Conservation (phyloP, 2,113 vertebrate species). For the Onychostoma macrolepis region DNA sequence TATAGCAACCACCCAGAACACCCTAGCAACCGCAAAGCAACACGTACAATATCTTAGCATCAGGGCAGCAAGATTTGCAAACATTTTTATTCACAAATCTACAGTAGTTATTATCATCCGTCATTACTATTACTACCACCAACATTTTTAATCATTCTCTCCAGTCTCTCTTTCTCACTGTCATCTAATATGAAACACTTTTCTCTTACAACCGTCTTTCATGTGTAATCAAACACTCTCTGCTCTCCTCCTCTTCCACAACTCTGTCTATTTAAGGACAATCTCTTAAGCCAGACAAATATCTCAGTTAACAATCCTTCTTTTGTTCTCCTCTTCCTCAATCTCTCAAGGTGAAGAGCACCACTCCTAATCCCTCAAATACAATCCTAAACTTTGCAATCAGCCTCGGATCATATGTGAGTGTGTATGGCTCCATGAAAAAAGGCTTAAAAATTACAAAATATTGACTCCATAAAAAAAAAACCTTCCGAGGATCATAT, state of each 20-base stretch:
- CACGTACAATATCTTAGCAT: neutral
- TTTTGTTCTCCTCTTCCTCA: constrained; percentile 9
- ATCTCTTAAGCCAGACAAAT: neutral
- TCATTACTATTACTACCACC: neutral
- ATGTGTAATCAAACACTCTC: neutral
- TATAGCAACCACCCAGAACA: neutral
- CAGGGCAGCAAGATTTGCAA: neutral
- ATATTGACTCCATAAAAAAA: neutral
- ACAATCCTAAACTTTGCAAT: constrained; percentile 1
- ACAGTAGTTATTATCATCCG: neutral
- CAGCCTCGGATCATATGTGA: constrained; percentile 15
- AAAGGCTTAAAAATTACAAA: neutral
- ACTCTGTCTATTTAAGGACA: neutral
- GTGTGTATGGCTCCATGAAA: neutral
- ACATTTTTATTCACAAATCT: neutral
- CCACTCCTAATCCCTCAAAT: neutral
- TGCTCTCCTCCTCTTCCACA: neutral
- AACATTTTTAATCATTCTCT: neutral
- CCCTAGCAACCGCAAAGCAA: neutral
- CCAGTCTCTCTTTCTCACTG: neutral
- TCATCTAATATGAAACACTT: neutral
- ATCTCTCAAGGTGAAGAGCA: constrained; percentile 25
- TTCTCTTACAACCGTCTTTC: neutral
- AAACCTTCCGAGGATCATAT: neutral
- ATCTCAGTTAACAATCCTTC: constrained; percentile 5